Evolutionary conservation across 2,113 vertebrate species (phyloP).

Genomic region (Indri indri): DNA sequence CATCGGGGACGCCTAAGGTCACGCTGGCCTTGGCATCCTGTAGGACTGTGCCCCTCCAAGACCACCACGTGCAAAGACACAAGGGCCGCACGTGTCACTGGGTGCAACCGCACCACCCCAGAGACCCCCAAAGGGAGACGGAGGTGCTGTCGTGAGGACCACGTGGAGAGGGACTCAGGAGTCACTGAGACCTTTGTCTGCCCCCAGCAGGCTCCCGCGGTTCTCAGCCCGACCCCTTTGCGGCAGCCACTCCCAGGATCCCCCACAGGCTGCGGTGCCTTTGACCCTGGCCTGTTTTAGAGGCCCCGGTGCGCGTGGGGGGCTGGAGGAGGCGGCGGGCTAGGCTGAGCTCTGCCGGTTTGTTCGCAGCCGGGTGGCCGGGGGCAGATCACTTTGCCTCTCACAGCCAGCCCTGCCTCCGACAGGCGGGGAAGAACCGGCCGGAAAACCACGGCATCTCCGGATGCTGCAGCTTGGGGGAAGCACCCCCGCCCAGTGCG

Average conservation of each 20-base stretch:
- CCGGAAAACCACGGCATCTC: no score
- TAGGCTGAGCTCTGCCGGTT: no score
- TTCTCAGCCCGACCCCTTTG: neutral
- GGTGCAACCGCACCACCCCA: accelerated
- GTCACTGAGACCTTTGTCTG: neutral
- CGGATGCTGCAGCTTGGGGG: no score
- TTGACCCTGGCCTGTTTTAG: neutral
- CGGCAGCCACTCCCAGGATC: neutral
- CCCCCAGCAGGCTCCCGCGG: accelerated
- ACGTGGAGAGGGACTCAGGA: accelerated
- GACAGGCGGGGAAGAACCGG: no score
- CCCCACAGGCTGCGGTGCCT: neutral
- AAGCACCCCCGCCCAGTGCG: no score
- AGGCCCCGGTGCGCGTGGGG: no score
- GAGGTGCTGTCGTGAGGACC: neutral
- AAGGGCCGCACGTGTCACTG: accelerated
- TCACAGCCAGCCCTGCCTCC: no score
- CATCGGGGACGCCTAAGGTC: accelerated
- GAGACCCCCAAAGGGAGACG: neutral
- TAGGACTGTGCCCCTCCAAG: neutral
- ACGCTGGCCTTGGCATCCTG: accelerated
- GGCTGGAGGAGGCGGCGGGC: no score
- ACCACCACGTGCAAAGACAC: neutral
- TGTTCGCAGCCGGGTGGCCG: no score
- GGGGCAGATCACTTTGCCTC: no score